Conservation (phyloP, 2,888 invertebrate species). For the Drosophila borealis region DNA sequence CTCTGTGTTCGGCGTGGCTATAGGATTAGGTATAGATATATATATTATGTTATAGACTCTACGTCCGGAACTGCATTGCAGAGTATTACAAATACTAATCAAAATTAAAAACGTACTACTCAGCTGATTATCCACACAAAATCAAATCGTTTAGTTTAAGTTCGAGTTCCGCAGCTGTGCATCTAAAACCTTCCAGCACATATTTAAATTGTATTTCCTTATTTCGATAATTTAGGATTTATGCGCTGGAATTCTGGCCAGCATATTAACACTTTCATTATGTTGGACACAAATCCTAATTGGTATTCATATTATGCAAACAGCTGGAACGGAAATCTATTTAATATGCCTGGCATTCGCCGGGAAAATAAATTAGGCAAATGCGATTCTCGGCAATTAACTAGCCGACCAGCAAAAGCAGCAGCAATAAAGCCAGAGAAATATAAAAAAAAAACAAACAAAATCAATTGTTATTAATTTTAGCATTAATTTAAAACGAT, state of each 20-base stretch:
- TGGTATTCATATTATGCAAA: constrained; percentile 43
- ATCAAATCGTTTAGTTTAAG: not conserved
- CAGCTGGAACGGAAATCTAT: constrained; percentile 29
- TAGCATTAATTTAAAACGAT: constrained; percentile 41
- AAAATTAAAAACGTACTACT: too few relatives aligned
- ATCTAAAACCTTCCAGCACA: not conserved
- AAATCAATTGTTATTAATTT: constrained; percentile 55
- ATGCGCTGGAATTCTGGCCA: constrained; percentile 8
- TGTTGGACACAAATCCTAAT: constrained; percentile 39
- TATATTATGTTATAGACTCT: too few relatives aligned
- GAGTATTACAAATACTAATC: too few relatives aligned
- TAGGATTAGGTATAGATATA: too few relatives aligned
- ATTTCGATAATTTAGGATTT: constrained; percentile 15
- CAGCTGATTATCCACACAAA: not conserved
- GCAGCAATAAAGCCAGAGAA: constrained; percentile 14
- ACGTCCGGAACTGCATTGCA: too few relatives aligned
- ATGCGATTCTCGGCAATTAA: constrained; percentile 50
- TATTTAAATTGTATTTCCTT: constrained; percentile 14
- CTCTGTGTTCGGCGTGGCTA: not conserved
- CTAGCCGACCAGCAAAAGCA: constrained; percentile 22
- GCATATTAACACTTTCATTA: constrained; percentile 35
- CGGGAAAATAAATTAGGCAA: constrained; percentile 46
- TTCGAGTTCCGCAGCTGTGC: not conserved
- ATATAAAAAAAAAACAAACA: constrained; percentile 19
- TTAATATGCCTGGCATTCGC: constrained; percentile 49